Base-by-base conservation (phyloP, 2,113 vertebrate species). In the Pionites leucogaster region DNA sequence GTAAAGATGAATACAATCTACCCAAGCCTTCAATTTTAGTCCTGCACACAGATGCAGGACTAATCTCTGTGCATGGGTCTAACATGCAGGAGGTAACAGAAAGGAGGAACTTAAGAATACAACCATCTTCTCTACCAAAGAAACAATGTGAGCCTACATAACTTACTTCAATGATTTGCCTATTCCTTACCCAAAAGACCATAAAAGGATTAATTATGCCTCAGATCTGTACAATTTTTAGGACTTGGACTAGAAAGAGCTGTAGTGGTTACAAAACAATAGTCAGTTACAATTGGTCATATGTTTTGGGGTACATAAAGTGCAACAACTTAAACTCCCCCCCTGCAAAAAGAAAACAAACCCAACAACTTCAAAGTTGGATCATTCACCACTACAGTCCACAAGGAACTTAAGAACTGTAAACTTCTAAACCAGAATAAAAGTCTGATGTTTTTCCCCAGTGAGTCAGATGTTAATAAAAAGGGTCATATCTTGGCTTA, bases 401-500 rank as follows among this genome's bases (percentile, higher is more conserved):
- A 88, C 31, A 83, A 79, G 44, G 50, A 82, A 77, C 37, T 85
- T 53, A 67, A 86, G 71, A 93, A 74, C 46, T 90, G 76, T 86
- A 90, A 93, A 80, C 71, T 94, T 80, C 77, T 86, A 97, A 97
- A 79, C 91, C 62, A 96, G 85, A 95, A 94, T 88, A 91, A 85
- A 90, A 83, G 42, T 86, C 63, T 88, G 55, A 46, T 81, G 17
- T n/a, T 90, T 95, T 68, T 71, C 55, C 71, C 76, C 31, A 50
- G 39, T 55, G 90, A 93, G 31, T 81, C 50, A 88, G 70, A 55
- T 0, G 0, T 91, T 93, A 94, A 94, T 80, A 94, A 95, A 92
- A 94, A 96, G 53, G 92, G 96, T 93, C 95, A 88, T 64, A 77
- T 76, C 75, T 62, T 87, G 60, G 42, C 93, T 96, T 42, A 96